A percentile compares a stretch with the other conserved stretches of the same genome.
These are phyloP conservation scores for Alfaro cultratus DNA, from an alignment of 2,797 vertebrate species.

Conservation along the genomic window DNA sequence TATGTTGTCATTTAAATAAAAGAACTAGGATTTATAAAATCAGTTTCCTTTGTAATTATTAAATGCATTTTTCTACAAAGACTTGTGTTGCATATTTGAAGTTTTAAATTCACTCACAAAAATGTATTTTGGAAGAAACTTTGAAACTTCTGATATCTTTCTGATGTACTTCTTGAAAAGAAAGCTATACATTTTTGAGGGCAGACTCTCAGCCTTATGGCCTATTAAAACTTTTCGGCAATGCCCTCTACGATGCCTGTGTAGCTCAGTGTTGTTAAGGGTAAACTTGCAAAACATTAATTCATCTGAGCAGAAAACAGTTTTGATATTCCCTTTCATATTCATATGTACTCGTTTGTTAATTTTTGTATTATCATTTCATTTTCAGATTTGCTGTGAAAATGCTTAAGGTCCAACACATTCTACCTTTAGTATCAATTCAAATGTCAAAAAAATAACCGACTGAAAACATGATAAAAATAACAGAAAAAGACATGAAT, in stretches of 20 bases:
- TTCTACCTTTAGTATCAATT: neutral
- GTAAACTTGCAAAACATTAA: neutral
- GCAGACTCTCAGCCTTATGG: slow-evolving; percentile 7
- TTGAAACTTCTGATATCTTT: neutral
- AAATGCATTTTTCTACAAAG: neutral
- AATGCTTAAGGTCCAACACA: slow-evolving; percentile 7
- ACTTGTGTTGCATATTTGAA: slow-evolving; percentile 2
- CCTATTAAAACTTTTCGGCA: neutral
- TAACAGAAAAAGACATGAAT: neutral
- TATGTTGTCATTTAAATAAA: neutral
- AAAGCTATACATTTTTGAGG: slow-evolving; percentile 6
- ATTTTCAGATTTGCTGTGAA: neutral
- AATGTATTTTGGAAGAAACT: neutral
- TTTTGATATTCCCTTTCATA: neutral
- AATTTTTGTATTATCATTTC: neutral
- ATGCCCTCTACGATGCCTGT: neutral
- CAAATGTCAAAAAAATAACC: neutral
- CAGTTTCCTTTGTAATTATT: slow-evolving; percentile 1
- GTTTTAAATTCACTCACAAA: neutral
- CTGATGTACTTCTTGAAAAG: neutral
- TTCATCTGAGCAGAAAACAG: neutral
- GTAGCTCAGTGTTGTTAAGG: neutral
- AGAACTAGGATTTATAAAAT: neutral
- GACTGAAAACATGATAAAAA: neutral
- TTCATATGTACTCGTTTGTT: neutral